Percentiles rank a stretch among this genome's conserved stretches.
phyloP scores from a whole-genome alignment of 2,888 invertebrate genomes.

The Ectemnius continuus region DNA sequence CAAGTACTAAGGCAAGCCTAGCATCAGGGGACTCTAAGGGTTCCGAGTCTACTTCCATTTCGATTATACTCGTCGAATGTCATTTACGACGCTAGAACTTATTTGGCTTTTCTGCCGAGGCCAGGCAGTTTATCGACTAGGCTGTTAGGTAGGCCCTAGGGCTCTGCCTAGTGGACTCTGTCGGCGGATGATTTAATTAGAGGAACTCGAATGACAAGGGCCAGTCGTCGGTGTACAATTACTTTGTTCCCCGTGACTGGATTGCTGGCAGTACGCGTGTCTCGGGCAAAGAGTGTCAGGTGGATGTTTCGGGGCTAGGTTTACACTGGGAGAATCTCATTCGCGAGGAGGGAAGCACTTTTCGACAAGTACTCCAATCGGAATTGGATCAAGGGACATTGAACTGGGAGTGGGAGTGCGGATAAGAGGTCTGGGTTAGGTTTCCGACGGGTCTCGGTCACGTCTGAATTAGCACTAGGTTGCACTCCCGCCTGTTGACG shows the following conservation, averaged over 20 bases:
- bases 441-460: too few species aligned
- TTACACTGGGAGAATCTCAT: background rate
- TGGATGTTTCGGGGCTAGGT: conserved; percentile 10
- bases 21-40: too few species aligned
- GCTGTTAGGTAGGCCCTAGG: background rate
- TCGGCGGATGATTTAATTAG: conserved; percentile 57
- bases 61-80: too few species aligned
- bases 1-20: too few species aligned
- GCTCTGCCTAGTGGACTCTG: conserved; percentile 13
- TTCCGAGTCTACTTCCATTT: too few species aligned
- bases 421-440: too few species aligned
- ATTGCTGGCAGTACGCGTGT: conserved; percentile 28
- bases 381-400: too few species aligned
- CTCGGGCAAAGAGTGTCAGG: conserved; percentile 22
- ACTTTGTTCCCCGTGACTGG: conserved; percentile 36
- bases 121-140: conserved; percentile 28
- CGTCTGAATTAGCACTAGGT: too few species aligned
- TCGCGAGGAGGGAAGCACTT: background rate
- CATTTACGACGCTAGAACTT: too few species aligned
- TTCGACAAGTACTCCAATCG: background rate
- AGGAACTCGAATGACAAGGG: conserved; percentile 52
- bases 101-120: conserved; percentile 8
- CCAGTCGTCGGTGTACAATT: conserved; percentile 54
- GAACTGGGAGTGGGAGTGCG: too few species aligned
- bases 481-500: too few species aligned